Evolutionary conservation across 2,888 invertebrate species (phyloP).

Genomic region (Oasisia sp.): DNA sequence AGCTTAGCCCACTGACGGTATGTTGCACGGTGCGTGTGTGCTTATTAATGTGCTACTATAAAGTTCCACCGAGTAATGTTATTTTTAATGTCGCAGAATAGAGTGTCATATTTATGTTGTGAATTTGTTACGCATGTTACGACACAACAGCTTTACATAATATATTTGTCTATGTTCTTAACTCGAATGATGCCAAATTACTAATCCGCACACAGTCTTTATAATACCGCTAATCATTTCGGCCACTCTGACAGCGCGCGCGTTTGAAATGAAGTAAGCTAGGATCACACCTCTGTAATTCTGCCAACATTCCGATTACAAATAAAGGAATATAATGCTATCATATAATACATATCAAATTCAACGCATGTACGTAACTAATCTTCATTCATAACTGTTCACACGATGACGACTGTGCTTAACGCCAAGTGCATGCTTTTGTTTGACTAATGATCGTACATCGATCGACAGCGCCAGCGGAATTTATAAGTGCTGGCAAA

Average conservation of each 20-base stretch:
- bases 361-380: too few species aligned
- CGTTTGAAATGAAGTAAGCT: too few species aligned
- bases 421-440: neutral
- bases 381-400: too few species aligned
- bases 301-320: too few species aligned
- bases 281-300: too few species aligned
- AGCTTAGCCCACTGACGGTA: neutral
- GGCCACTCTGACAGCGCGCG: too few species aligned
- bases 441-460: neutral
- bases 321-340: too few species aligned
- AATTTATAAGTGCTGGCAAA: neutral
- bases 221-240: too few species aligned
- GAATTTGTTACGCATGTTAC: neutral
- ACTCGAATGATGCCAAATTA: neutral
- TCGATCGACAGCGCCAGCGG: neutral
- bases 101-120: neutral
- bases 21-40: neutral
- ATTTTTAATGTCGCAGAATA: neutral
- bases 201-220: too few species aligned
- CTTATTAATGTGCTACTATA: neutral
- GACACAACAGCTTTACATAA: neutral
- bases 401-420: too few species aligned
- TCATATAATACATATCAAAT: too few species aligned
- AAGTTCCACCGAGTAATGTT: neutral
- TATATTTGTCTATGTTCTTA: neutral